These are phyloP conservation scores for Accipiter virgatus DNA, from an alignment of 2,113 vertebrate species.

Conservation along the genomic window DNA sequence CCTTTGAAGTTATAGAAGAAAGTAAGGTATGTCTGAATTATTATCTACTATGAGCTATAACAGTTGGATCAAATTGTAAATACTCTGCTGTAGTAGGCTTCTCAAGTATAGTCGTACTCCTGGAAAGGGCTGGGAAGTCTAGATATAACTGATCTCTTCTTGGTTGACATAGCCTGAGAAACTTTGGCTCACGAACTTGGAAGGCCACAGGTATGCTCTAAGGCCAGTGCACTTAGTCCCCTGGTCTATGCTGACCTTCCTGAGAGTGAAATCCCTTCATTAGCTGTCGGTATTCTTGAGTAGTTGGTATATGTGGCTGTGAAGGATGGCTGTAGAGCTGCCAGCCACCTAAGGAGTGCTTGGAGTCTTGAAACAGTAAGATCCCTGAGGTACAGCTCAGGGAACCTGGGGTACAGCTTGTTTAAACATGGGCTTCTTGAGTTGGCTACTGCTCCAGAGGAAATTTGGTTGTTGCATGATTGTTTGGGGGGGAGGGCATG, in stretches of 20 bases:
- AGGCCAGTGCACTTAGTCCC: background rate
- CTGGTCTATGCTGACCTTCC: background rate
- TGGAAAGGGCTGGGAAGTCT: background rate
- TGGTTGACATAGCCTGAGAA: background rate
- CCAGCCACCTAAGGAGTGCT: background rate
- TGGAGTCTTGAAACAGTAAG: background rate
- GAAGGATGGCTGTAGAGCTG: background rate
- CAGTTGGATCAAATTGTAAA: background rate
- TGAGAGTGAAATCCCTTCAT: background rate
- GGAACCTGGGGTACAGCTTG: background rate
- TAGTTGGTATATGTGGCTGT: background rate
- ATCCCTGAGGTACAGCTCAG: background rate
- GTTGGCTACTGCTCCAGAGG: background rate
- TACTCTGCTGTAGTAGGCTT: background rate
- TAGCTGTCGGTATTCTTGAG: background rate
- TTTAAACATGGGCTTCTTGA: background rate
- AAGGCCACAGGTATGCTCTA: background rate
- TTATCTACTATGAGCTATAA: background rate
- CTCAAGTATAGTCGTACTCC: background rate
- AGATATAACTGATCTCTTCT: background rate
- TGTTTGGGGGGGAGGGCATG: background rate
- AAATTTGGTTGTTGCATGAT: background rate
- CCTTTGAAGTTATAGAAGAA: constrained; percentile 88
- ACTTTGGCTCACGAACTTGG: background rate
- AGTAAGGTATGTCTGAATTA: constrained; percentile 80